Evolutionary conservation across 2,797 vertebrate species (phyloP), one percentile per base, ranked within the genome.

Genomic region (Enteromius radiatus): DNA sequence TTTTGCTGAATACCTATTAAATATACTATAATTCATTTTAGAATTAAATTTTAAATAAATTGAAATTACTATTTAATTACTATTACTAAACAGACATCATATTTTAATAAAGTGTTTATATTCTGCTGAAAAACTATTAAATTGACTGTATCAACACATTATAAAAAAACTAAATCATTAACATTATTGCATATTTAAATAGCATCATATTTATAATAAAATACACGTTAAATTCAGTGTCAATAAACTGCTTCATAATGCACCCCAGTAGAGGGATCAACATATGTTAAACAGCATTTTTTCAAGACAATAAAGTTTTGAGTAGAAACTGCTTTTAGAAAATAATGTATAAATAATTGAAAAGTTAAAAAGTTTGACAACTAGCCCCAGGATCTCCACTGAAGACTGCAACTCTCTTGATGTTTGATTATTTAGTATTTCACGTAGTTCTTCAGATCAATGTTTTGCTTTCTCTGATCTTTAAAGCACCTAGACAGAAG

Each of bases 391-490:
- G 3, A 1, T 26, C 41, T 3, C 68, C 5, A 4, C 3, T 11
- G 45, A 8, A 17, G 28, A 49, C 47, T 15, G 5, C 33, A 14
- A 17, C 3, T 45, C 15, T 26, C n/a, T 45, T 17, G n/a, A 43
- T 69, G n/a, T 69, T 26, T 43, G 41, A 45, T 69, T 69, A 69
- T 4, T 70, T 19, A 45, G 45, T 69, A 69, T 4, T 70, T 19
- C 43, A 47, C 23, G 56, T 26, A 49, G 26, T 9, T 52, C 6
- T 23, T 67, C 0, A 23, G n/a, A 36, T 68, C 63, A 52, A 2
- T 17, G 31, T 36, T 67, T 67, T 52, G 28, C 4, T 31, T 21
- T 31, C 26, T 49, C 26, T 11, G 11, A 36, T 33, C 5, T n/a
- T 74, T 33, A n/a, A 73, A n/a, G 19, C 31, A 23, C 33, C 1